These are phyloP conservation scores for Drosophila aff. DNA, from an alignment of 1,140 invertebrate species.

Conservation along the genomic window DNA sequence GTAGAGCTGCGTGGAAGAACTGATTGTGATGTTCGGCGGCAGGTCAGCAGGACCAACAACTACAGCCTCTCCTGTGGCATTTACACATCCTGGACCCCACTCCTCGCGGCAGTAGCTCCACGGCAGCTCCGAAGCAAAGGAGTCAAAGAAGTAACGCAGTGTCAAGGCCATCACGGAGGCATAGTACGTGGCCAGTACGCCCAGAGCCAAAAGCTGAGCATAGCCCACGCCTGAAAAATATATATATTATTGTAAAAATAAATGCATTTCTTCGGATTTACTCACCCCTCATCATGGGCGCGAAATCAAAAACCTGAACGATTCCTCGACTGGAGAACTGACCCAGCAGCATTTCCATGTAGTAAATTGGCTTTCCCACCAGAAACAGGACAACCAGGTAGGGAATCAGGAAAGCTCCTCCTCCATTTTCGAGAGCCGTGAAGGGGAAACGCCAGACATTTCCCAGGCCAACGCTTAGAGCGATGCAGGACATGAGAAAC, in stretches of 20 bases:
- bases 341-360: constrained; percentile 93
- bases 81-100: constrained; percentile 85
- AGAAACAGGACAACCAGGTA: constrained; percentile 93
- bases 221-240: constrained; percentile 89
- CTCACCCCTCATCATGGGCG: constrained; percentile 89
- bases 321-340: constrained; percentile 91
- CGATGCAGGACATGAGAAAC: constrained; percentile 95
- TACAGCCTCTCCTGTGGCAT: constrained; percentile 19
- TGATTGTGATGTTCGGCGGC: constrained; percentile 9
- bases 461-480: constrained; percentile 95
- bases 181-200: constrained; percentile 90
- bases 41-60: not conserved
- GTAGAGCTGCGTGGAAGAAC: constrained; percentile 45
- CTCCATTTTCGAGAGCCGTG: constrained; percentile 93
- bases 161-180: constrained; percentile 91
- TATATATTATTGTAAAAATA: not conserved
- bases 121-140: constrained; percentile 87
- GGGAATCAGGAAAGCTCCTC: constrained; percentile 91
- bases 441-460: constrained; percentile 90
- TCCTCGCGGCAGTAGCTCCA: constrained; percentile 88
- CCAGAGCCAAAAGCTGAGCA: constrained; percentile 90
- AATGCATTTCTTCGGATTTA: not conserved
- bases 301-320: constrained; percentile 88
- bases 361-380: constrained; percentile 95
- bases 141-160: constrained; percentile 89